phyloP scores from a whole-genome alignment of 2,797 vertebrate species.

The Propithecus deckenii region DNA sequence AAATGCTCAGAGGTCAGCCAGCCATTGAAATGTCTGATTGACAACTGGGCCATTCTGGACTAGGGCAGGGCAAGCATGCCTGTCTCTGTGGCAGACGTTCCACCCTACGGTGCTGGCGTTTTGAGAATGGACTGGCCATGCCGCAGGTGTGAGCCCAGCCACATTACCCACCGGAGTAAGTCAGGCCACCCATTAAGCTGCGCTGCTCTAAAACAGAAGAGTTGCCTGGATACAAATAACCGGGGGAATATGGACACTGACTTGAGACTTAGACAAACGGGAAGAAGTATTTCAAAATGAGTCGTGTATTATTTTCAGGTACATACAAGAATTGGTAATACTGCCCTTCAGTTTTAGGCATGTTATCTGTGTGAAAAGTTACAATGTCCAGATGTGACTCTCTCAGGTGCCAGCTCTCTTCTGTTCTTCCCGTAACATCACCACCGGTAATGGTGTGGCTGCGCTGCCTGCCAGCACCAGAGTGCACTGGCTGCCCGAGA shows the following conservation, averaged over 20 bases:
- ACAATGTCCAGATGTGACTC: background rate
- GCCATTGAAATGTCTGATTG: background rate
- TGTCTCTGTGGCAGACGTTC: background rate
- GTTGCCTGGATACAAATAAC: background rate
- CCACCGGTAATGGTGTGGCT: fast-evolving
- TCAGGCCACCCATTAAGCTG: background rate
- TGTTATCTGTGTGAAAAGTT: background rate
- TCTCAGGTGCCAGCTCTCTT: background rate
- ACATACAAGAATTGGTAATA: background rate
- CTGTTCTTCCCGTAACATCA: background rate
- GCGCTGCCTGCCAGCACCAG: background rate
- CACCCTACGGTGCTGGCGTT: too few species aligned
- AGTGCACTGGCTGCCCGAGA: background rate
- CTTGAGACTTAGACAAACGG: background rate
- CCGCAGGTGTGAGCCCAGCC: background rate
- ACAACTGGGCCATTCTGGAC: background rate
- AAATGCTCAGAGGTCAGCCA: background rate
- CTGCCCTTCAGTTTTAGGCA: background rate
- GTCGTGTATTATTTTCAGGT: background rate
- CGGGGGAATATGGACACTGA: background rate
- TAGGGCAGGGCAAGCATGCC: background rate
- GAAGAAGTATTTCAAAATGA: background rate
- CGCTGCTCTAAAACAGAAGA: background rate
- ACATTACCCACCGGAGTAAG: background rate
- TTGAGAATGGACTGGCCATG: background rate